Conservation (phyloP, 1,140 invertebrate genomes). For the Drosophila suzukii region DNA sequence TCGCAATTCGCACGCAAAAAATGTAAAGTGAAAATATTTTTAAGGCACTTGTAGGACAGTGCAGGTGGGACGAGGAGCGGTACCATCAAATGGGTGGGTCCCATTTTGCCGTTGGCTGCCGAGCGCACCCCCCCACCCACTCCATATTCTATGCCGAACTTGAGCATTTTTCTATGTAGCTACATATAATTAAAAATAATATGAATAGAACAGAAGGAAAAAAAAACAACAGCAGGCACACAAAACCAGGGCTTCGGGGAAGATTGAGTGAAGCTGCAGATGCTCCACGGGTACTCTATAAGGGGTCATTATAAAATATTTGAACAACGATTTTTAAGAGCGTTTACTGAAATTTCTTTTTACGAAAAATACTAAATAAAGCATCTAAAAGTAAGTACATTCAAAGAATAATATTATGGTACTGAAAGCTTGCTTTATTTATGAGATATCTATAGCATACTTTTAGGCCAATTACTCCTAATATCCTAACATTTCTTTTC, state of each 20-base stretch:
- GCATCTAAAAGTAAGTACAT: too few relatives aligned
- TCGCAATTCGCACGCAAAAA: constrained; percentile 69
- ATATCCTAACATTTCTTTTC: too few relatives aligned
- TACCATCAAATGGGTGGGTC: constrained; percentile 28
- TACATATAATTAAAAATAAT: constrained; percentile 67
- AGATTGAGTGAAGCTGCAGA: neutral
- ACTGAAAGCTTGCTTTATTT: too few relatives aligned
- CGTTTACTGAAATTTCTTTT: too few relatives aligned
- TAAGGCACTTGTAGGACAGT: constrained; percentile 56
- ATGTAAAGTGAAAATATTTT: constrained; percentile 76
- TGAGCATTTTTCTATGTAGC: constrained; percentile 64
- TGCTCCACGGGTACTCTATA: neutral
- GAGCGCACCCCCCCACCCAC: neutral
- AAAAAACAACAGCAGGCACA: constrained; percentile 17
- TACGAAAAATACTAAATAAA: too few relatives aligned
- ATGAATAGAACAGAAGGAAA: constrained; percentile 34
- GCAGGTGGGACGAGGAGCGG: neutral
- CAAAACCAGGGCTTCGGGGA: constrained; percentile 20
- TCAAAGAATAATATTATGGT: too few relatives aligned
- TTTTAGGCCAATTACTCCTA: neutral
- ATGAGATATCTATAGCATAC: neutral
- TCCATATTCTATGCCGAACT: constrained; percentile 55
- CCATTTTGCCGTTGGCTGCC: constrained; percentile 40
- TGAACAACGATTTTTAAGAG: too few relatives aligned
- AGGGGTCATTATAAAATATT: neutral